Evolutionary conservation across 2,888 invertebrate genomes (phyloP).

Genomic region (Habrosyne pyritoides): DNA sequence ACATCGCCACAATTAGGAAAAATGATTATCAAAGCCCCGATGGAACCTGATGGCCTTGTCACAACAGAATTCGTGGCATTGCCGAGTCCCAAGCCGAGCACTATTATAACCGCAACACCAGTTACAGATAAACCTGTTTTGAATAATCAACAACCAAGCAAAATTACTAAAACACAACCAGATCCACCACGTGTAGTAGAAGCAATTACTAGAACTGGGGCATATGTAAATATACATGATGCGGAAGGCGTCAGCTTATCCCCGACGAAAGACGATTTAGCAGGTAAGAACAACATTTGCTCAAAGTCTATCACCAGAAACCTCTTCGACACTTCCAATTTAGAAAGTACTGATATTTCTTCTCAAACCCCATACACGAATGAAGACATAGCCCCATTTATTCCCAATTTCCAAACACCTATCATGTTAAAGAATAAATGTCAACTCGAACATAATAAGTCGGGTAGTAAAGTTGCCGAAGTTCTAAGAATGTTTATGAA

Average conservation of each 20-base stretch:
- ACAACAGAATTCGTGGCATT: conserved; percentile 84
- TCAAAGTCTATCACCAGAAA: conserved; percentile 51
- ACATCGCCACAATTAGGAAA: conserved; percentile 87
- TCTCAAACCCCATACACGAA: conserved; percentile 40
- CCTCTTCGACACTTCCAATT: conserved; percentile 41
- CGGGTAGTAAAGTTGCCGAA: conserved; percentile 70
- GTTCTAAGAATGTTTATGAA: conserved; percentile 76
- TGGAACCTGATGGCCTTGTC: conserved; percentile 66
- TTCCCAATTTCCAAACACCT: conserved; percentile 77
- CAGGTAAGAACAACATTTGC: conserved; percentile 85
- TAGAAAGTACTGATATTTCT: conserved; percentile 49
- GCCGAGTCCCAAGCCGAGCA: conserved; percentile 83
- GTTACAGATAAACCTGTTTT: conserved; percentile 60
- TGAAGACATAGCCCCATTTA: conserved; percentile 69
- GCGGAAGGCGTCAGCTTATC: conserved; percentile 84
- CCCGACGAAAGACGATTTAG: conserved; percentile 85
- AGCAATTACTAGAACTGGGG: conserved; percentile 82
- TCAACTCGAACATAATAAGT: conserved; percentile 52
- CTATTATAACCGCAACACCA: conserved; percentile 85
- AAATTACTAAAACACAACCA: conserved; percentile 57
- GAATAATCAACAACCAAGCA: conserved; percentile 47
- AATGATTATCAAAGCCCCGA: conserved; percentile 84
- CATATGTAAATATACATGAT: conserved; percentile 89
- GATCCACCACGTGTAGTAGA: conserved; percentile 73
- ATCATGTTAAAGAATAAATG: conserved; percentile 70